Base-by-base conservation (phyloP, 2,888 invertebrate genomes). In the Phania funesta region DNA sequence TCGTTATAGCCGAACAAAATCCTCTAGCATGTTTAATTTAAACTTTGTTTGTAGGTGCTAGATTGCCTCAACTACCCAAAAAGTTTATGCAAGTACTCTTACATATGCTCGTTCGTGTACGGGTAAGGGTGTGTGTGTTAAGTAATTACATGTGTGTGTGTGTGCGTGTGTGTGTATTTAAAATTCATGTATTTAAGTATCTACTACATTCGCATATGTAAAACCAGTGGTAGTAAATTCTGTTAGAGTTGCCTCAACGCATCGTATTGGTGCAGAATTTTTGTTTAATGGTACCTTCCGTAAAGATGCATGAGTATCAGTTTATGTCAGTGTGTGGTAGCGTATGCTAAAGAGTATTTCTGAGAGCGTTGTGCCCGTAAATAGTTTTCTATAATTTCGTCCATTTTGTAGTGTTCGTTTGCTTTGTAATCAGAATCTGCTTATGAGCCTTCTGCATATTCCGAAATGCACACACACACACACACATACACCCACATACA, bases 351-450 rank as follows among this genome's bases (percentile, higher is more conserved):
- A 54, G 16, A 50, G 20, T 35, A 56, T 11, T 48, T 20, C 29
- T 48, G 1, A 44, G 35, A 46, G 16, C 41, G 9, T 20, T 18
- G 29, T 52, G 52, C 64, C 44, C 56, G 29, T 20, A 58, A 77
- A 65, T 73, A 79, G 73, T 79, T 79, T 80, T 80, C 80, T 65
- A 79, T 65, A 73, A 73, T 79, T 79, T 73, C 71, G 78, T 79
- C 78, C 71, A 79, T 79, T 79, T 79, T 79, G 71, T 50, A 20
- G 71, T 65, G 71, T 74, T 78, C 70, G 35, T 78, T 78, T 82
- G 64, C 78, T 78, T 82, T 78, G 82, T 78, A 82, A 82, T 82
- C 82, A 75, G 75, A 82, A 73, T 80, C 73, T 83, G 76, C 67
- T 83, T 80, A 80, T 76, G 38, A 68, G 73, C 35, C 76, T 74